These are phyloP conservation scores for Calephelis virginiensis DNA, from an alignment of 1,140 invertebrate genomes.

Conservation along the genomic window DNA sequence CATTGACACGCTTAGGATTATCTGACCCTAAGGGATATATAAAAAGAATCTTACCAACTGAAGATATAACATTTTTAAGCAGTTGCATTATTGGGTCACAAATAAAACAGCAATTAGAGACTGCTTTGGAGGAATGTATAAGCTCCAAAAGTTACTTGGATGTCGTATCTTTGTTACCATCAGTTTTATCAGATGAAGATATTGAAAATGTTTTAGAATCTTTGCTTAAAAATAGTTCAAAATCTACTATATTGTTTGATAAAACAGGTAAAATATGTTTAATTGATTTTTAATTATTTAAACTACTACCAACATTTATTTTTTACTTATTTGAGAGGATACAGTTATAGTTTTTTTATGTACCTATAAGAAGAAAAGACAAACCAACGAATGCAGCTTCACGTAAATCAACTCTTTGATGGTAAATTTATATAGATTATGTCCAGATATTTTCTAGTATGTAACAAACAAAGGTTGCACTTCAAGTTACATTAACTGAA, in stretches of 20 bases:
- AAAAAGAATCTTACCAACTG: slow-evolving; percentile 86
- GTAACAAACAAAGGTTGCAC: too few relatives aligned
- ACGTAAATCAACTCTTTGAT: too few relatives aligned
- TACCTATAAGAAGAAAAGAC: too few relatives aligned
- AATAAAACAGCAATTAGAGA: slow-evolving; percentile 89
- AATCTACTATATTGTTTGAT: slow-evolving; percentile 77
- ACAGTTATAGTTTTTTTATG: too few relatives aligned
- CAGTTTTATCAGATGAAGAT: slow-evolving; percentile 88
- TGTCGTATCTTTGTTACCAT: slow-evolving; percentile 87
- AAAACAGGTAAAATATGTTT: slow-evolving; percentile 67
- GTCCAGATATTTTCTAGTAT: too few relatives aligned
- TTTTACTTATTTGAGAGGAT: too few relatives aligned
- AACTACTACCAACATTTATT: too few relatives aligned
- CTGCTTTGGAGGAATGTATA: slow-evolving; percentile 91
- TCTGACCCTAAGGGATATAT: slow-evolving; percentile 91
- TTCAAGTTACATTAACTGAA: too few relatives aligned
- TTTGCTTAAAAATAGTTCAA: slow-evolving; percentile 79
- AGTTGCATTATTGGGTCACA: slow-evolving; percentile 87
- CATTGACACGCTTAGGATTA: slow-evolving; percentile 91
- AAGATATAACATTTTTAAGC: slow-evolving; percentile 86
- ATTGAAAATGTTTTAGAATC: slow-evolving; percentile 85
- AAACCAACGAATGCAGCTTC: too few relatives aligned
- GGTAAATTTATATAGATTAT: too few relatives aligned
- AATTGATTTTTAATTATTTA: neutral
- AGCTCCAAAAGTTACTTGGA: slow-evolving; percentile 88